These are phyloP conservation scores for Solenopsis invicta DNA, from an alignment of 1,140 invertebrate genomes.

Conservation along the genomic window DNA sequence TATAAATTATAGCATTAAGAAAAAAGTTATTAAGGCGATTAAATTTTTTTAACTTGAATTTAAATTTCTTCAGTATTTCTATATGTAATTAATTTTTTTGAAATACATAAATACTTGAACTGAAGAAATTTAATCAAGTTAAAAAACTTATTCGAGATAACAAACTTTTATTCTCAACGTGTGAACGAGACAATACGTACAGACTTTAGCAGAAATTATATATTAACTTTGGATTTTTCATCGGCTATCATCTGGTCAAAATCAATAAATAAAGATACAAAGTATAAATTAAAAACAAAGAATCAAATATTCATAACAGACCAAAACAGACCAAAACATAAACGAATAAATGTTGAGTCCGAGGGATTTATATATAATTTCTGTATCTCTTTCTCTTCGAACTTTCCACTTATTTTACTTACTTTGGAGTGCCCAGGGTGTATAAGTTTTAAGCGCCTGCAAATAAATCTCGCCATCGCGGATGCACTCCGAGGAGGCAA, in stretches of 20 bases:
- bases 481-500: conserved; percentile 70
- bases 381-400: background rate
- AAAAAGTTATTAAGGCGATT: too few relatives aligned
- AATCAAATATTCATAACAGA: background rate
- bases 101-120: too few relatives aligned
- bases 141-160: too few relatives aligned
- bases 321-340: background rate
- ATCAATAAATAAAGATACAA: background rate
- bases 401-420: conserved; percentile 55
- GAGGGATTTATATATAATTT: background rate
- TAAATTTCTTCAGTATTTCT: too few relatives aligned
- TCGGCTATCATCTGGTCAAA: background rate
- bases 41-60: too few relatives aligned
- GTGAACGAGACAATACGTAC: too few relatives aligned
- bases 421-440: conserved; percentile 82
- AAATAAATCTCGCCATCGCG: conserved; percentile 75
- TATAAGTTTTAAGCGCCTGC: conserved; percentile 68
- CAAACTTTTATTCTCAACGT: too few relatives aligned
- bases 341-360: background rate
- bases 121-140: too few relatives aligned
- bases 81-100: too few relatives aligned
- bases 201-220: background rate
- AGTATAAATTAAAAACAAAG: background rate
- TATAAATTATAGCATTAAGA: too few relatives aligned
- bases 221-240: background rate